Evolutionary conservation across 35 echinoderm and acorn worm species (phyloP), one percentile per base, ranked within the genome.

Genomic region (Holothuria glaberrima): DNA sequence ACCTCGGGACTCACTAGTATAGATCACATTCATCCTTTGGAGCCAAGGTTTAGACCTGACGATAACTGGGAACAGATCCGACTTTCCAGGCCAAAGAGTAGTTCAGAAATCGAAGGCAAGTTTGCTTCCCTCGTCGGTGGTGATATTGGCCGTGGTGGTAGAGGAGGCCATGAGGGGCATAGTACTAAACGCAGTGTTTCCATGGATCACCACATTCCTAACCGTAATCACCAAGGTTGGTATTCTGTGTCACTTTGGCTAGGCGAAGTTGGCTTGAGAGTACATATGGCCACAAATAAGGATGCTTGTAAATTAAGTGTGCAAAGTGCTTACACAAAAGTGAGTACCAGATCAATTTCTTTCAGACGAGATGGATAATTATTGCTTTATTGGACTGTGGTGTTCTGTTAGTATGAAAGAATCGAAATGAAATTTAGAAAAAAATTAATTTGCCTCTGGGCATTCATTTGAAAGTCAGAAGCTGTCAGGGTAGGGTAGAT

Each of bases 151-250:
- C 41, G 48, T 29, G 9, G 30, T 29, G 46, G 57, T 68, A 29
- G 21, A 64, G 24, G 28, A 14, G 19, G 66, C 26, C 30, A 83
- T 36, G 48, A 32, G 27, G 71, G 44, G 35, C 74, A 89, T 34
- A 80, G 41, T 20, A 78, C 92, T 10, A 73, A 71, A 4, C 56
- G 92, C 20, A 93, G 92, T 65, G 26, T 93, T 9, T 93, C 92
- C 14, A 45, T 93, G 86, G 92, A 93, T 58, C 75, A 86, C 30
- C 59, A 84, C 67, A 68, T 41, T 28, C 44, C 78, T 20, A 48
- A 22, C 30, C 44, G 73, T 65, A 32, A 58, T 30, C 46, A 41
- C 36, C 89, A 34, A 80, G 76, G 76, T 81, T 83, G 64, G 62
- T 71, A 85, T 59, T 22, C 58, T 12, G 9, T n/a, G 68, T 71